Evolutionary conservation across 1,140 invertebrate genomes (phyloP), one percentile per base, ranked within the genome.

Genomic region (Drusus annulatus): DNA sequence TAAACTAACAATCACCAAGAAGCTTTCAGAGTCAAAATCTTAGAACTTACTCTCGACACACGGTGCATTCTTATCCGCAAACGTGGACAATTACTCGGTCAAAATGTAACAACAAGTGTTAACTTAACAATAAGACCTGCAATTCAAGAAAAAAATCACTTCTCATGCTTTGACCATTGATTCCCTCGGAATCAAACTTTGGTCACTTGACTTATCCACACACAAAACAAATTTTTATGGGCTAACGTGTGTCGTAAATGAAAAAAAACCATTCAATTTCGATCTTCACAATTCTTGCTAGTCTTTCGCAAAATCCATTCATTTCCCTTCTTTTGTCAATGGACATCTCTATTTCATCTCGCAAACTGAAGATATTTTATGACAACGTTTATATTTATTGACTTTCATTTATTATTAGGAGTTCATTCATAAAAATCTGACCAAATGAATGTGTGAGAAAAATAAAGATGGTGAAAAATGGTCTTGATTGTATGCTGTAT

Each of bases 161-260:
- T 31, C 28, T 28, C 25, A 65, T 65, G 25, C 8, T 25, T n/a
- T 28, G 4, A 65, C 28, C 36, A 51, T 50, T 71, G n/a, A 65
- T 21, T 56, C 54, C 2, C 4, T 31, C 15, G 23, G 5, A 10
- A 51, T 51, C 36, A 10, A 45, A 45, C 10, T 7, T 16, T 16
- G 45, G n/a, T n/a, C 65, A 76, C 52, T 76, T 45, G 62, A 82
- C 77, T 80, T 82, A 80, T 80, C 78, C 75, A 25, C 74, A 80
- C 81, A 83, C 81, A 80, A 83, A 83, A 83, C 81, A 83, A 83
- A 83, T 83, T 83, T 83, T 82, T 65, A 82, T 73, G 81, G 71
- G 71, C 76, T 45, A 21, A 71, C 52, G 77, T 81, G 74, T 76
- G 75, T 81, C 56, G 2, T 16, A 56, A 21, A 36, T 21, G 45